Percentiles rank a stretch among this genome's conserved stretches.
Conservation (phyloP, 2,888 invertebrate species). For the Hartigia nigra region DNA sequence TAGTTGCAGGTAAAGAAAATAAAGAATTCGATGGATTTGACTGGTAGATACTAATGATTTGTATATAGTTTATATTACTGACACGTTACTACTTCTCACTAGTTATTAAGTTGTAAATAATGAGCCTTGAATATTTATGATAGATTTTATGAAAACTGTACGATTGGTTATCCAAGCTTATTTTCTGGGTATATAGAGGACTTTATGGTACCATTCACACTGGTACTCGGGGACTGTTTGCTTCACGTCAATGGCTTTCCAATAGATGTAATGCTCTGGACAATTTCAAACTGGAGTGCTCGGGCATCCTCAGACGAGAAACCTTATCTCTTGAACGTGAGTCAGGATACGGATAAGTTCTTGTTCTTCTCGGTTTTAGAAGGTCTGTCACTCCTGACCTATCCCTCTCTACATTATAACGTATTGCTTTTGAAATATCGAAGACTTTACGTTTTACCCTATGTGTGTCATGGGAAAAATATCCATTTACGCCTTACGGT, state of each 20-base stretch:
- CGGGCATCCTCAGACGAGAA: neutral
- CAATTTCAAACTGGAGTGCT: neutral
- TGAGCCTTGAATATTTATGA: neutral
- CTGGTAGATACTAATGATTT: neutral
- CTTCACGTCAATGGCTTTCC: constrained; percentile 6
- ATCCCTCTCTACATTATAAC: neutral
- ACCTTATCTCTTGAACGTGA: constrained; percentile 23
- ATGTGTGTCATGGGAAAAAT: too few species aligned
- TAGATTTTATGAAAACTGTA: neutral
- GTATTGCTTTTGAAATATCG: too few species aligned
- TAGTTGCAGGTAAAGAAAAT: too few species aligned
- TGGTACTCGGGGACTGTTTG: neutral
- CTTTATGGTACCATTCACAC: neutral
- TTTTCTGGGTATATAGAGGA: neutral
- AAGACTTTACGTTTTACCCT: too few species aligned
- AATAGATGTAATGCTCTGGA: constrained; percentile 6
- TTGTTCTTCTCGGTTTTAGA: constrained; percentile 29
- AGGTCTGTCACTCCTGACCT: constrained; percentile 11
- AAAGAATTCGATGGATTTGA: neutral
- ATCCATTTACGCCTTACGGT: neutral
- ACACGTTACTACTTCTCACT: too few species aligned
- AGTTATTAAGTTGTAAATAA: neutral
- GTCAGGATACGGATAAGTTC: constrained; percentile 25
- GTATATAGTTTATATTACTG: neutral
- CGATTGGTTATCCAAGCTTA: neutral